Conservation (phyloP, 2,113 vertebrate genomes). For the Thymallus thymallus region DNA sequence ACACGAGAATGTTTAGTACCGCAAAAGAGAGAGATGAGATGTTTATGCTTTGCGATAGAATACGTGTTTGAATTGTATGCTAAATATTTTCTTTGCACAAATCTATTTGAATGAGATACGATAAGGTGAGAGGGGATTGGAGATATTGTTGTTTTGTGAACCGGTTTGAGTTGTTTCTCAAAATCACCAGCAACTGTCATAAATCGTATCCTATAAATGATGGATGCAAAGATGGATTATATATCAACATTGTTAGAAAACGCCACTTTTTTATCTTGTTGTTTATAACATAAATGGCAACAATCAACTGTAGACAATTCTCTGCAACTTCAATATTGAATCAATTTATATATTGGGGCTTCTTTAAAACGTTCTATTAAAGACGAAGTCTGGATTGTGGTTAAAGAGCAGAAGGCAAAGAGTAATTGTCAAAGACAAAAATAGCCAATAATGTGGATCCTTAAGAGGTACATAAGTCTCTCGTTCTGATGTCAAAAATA, state of each 20-base stretch:
- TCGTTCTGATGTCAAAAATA: too few species aligned
- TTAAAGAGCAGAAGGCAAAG: background rate
- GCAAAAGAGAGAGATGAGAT: too few species aligned
- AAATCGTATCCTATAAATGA: background rate
- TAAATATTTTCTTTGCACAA: too few species aligned
- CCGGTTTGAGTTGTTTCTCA: too few species aligned
- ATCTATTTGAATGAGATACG: too few species aligned
- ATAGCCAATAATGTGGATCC: background rate
- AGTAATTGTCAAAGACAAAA: background rate
- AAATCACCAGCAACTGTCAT: too few species aligned
- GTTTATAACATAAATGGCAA: background rate
- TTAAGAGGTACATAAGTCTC: too few species aligned
- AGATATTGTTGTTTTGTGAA: background rate
- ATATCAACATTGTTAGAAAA: background rate
- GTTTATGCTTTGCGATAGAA: too few species aligned
- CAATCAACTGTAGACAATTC: background rate
- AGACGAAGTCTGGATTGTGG: background rate
- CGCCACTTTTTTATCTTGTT: background rate
- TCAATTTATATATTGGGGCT: background rate
- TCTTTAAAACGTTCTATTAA: background rate
- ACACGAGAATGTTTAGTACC: too few species aligned
- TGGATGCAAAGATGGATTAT: background rate
- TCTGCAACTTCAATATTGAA: background rate
- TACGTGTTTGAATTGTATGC: too few species aligned
- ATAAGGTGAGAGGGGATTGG: background rate